Evolutionary conservation across 2,113 vertebrate genomes (phyloP).

Genomic region (Circaetus gallicus): DNA sequence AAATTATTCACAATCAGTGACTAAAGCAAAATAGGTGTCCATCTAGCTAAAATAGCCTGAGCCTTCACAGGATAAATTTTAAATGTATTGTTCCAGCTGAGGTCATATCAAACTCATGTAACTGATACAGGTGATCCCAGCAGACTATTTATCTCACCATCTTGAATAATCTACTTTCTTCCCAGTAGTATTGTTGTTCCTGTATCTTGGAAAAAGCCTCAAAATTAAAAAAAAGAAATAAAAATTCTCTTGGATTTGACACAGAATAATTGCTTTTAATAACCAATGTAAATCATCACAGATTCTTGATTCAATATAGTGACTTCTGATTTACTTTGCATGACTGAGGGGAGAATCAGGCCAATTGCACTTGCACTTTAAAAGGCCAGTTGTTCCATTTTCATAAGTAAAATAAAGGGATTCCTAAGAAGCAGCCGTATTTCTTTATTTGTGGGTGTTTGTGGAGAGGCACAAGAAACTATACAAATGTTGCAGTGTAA

Average conservation of each 20-base stretch:
- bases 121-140: not conserved
- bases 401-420: not conserved
- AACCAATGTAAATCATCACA: not conserved
- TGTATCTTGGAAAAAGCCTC: not conserved
- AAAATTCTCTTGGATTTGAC: not conserved
- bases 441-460: not conserved
- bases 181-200: not conserved
- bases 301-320: not conserved
- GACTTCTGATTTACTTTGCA: not conserved
- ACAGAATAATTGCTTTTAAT: not conserved
- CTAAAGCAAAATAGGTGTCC: not conserved
- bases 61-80: not conserved
- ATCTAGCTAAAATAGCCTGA: not conserved
- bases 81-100: not conserved
- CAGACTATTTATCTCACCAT: not conserved
- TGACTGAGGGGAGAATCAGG: not conserved
- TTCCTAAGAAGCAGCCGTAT: not conserved
- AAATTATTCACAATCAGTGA: not conserved
- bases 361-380: not conserved
- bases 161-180: not conserved
- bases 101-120: not conserved
- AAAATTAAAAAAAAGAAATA: not conserved
- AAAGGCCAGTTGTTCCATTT: slow-evolving; percentile 14
- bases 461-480: not conserved
- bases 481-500: not conserved